These are phyloP conservation scores for Bombus pascuorum DNA, from an alignment of 1,140 invertebrate species.

Conservation along the genomic window DNA sequence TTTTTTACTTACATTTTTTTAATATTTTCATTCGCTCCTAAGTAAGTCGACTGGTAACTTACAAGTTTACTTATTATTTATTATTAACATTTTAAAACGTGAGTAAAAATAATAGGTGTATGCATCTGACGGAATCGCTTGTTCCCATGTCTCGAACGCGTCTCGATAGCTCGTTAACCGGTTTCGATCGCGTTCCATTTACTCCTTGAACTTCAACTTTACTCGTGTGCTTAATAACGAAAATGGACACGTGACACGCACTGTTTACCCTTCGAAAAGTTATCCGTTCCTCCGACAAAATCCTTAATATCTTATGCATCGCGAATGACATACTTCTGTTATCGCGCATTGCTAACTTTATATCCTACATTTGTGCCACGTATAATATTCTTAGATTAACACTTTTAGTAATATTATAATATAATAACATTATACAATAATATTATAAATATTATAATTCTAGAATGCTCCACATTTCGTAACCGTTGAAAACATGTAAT, in stretches of 20 bases:
- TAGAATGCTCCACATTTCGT: background rate
- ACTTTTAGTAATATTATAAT: too few relatives aligned
- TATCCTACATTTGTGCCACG: too few relatives aligned
- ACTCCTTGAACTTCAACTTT: constrained; percentile 37
- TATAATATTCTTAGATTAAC: too few relatives aligned
- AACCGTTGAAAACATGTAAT: background rate
- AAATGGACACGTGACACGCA: background rate
- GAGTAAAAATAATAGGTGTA: constrained; percentile 27
- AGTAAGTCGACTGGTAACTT: background rate
- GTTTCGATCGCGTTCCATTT: constrained; percentile 53
- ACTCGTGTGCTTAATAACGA: constrained; percentile 15
- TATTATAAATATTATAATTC: background rate
- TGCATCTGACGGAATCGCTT: constrained; percentile 34
- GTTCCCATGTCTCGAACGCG: constrained; percentile 31
- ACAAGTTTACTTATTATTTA: too few relatives aligned
- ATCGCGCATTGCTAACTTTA: background rate
- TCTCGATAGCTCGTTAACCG: constrained; percentile 55
- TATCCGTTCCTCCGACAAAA: background rate
- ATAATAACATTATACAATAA: too few relatives aligned
- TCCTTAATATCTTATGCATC: background rate
- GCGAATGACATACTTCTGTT: background rate
- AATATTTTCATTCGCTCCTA: background rate
- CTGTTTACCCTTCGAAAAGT: background rate
- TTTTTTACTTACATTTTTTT: background rate
- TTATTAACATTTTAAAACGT: background rate